These are phyloP conservation scores for Brachionus rotundiformis DNA, from an alignment of 1,140 invertebrate species.

Conservation along the genomic window DNA sequence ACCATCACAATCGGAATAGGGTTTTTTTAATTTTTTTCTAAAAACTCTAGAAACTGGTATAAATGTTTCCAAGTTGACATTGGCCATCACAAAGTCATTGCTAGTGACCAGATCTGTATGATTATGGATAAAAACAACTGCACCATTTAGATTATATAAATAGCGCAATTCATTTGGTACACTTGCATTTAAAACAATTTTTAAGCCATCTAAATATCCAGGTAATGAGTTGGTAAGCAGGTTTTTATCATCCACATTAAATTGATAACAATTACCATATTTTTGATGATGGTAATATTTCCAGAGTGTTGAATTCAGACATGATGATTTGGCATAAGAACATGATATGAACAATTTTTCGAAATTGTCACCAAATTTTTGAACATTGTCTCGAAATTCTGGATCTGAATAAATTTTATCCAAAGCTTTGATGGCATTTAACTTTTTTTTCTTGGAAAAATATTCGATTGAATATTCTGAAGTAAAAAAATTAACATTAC, in stretches of 20 bases:
- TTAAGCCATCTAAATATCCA: not conserved
- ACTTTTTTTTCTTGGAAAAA: not conserved
- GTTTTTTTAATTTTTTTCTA: not conserved
- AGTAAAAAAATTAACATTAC: constrained; percentile 6
- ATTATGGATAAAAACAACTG: constrained; percentile 19
- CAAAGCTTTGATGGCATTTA: not conserved
- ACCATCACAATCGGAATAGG: constrained; percentile 8
- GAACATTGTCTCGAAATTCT: not conserved
- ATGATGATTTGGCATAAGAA: not conserved
- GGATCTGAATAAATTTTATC: not conserved
- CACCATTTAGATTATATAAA: not conserved
- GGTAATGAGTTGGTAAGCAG: not conserved
- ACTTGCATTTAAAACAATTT: not conserved
- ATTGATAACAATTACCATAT: not conserved
- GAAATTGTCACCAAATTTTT: not conserved
- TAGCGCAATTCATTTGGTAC: not conserved
- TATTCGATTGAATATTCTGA: not conserved
- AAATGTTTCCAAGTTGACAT: not conserved
- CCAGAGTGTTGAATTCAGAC: not conserved
- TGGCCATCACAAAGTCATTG: not conserved
- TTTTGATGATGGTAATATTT: not conserved
- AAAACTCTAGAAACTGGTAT: constrained; percentile 4
- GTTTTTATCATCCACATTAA: not conserved
- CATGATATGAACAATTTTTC: not conserved
- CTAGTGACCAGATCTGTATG: too few relatives aligned